Percentiles rank a stretch among this genome's conserved stretches.
Conservation (phyloP, 2,888 invertebrate genomes). For the Drosophila robusta region DNA sequence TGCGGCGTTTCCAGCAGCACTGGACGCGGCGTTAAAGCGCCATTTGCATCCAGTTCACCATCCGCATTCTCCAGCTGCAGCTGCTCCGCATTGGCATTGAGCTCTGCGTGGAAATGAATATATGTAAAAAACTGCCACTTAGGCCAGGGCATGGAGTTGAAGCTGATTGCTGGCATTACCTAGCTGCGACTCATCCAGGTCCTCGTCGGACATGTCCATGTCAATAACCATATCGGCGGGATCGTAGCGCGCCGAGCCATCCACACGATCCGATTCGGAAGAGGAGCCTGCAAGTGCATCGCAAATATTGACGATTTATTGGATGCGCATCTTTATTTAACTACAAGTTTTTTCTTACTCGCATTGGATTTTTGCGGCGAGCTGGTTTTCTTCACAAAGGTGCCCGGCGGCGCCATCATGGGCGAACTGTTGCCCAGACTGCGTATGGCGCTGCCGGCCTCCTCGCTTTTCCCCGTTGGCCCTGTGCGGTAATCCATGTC, state of each 20-base stretch:
- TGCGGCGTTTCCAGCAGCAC: conserved; percentile 80
- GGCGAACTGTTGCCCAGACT: conserved; percentile 54
- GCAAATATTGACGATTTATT: background rate
- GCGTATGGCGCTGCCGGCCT: conserved; percentile 51
- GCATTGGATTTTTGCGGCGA: conserved; percentile 81
- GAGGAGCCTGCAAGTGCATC: conserved; percentile 67
- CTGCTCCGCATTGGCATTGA: conserved; percentile 45
- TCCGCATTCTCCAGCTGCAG: conserved; percentile 35
- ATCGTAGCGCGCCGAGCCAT: conserved; percentile 79
- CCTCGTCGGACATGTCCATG: conserved; percentile 95
- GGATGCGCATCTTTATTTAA: background rate
- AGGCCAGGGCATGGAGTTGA: conserved; percentile 11
- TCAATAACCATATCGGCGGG: conserved; percentile 91
- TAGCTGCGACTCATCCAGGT: conserved; percentile 85
- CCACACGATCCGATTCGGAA: conserved; percentile 79
- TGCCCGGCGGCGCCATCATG: conserved; percentile 72
- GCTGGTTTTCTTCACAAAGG: conserved; percentile 48
- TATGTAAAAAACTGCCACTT: conserved; percentile 13
- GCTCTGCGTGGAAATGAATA: conserved; percentile 50
- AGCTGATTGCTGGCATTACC: conserved; percentile 63
- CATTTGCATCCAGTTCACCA: conserved; percentile 61
- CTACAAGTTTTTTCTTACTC: conserved; percentile 61
- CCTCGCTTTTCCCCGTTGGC: conserved; percentile 39
- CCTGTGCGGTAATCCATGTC: conserved; percentile 82
- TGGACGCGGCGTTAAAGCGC: conserved; percentile 62